Conservation (phyloP, 37 sponge, comb jelly and placozoan genomes). For the Petrosia ficiformis region DNA sequence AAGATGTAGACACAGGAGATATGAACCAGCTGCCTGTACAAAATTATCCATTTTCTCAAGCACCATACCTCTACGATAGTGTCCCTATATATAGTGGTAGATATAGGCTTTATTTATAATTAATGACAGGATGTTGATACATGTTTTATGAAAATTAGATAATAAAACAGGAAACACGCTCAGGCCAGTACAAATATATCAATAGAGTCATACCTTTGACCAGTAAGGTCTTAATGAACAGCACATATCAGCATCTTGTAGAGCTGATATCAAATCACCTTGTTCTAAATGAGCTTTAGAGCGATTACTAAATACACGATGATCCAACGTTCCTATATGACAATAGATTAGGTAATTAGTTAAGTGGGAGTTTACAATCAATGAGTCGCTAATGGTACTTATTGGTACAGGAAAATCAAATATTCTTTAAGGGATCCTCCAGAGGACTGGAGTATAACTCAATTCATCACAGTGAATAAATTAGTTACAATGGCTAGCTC, state of each 20-base stretch:
- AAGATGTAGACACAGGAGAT: constrained; percentile 59
- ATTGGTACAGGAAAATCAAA: no score
- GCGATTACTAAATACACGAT: constrained; percentile 69
- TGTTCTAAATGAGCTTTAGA: constrained; percentile 57
- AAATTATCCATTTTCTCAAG: constrained; percentile 35
- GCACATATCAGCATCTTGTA: constrained; percentile 53
- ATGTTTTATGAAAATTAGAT: no score
- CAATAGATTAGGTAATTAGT: neutral
- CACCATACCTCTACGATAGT: constrained; percentile 44
- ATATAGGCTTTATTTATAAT: no score
- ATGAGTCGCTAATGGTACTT: neutral
- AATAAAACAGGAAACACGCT: no score
- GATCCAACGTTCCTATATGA: constrained; percentile 52
- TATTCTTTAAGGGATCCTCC: no score
- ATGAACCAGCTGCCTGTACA: constrained; percentile 37
- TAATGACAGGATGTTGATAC: no score
- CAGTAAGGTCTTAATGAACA: constrained; percentile 58
- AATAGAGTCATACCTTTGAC: constrained; percentile 85
- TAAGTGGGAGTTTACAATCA: neutral
- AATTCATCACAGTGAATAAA: no score
- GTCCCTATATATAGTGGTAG: constrained; percentile 54
- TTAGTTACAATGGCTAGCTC: no score
- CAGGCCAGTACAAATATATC: no score
- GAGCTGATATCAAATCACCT: constrained; percentile 39
- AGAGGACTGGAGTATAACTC: no score